Percentiles rank a stretch among this genome's conserved stretches.
Evolutionary conservation across 1,140 invertebrate species (phyloP).

Genomic region (Drosophila jambulina): DNA sequence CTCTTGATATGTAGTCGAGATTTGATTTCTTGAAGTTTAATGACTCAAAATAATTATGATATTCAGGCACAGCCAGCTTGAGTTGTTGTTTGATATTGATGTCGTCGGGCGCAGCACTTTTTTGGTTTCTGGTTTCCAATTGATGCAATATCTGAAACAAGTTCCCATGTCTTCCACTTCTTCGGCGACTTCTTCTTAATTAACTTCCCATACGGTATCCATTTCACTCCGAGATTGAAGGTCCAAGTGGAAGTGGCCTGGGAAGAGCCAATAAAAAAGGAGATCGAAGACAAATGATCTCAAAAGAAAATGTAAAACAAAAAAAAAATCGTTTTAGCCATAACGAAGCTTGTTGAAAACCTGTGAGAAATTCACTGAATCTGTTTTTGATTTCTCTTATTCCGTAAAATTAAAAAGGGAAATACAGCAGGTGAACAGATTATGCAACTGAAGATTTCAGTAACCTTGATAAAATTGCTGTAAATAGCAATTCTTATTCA

Average conservation of each 20-base stretch:
- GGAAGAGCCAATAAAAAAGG: conserved; percentile 27
- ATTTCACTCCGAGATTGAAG: conserved; percentile 66
- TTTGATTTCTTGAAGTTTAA: conserved; percentile 79
- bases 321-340: conserved; percentile 17
- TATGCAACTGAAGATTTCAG: neutral
- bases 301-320: conserved; percentile 27
- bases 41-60: conserved; percentile 80
- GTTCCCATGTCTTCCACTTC: conserved; percentile 50
- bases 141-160: conserved; percentile 52
- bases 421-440: neutral
- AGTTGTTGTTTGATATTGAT: conserved; percentile 33
- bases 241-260: conserved; percentile 38
- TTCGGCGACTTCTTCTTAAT: conserved; percentile 61
- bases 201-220: conserved; percentile 80
- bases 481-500: neutral
- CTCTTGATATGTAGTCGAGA: conserved; percentile 68
- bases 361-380: conserved; percentile 8
- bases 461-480: neutral
- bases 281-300: conserved; percentile 18
- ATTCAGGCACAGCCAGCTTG: conserved; percentile 36
- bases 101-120: conserved; percentile 59
- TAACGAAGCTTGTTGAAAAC: conserved; percentile 14
- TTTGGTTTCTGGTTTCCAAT: conserved; percentile 63
- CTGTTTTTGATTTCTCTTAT: neutral
- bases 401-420: neutral